These are phyloP conservation scores for Chrysina gloriosa DNA, from an alignment of 2,888 invertebrate species.

Conservation along the genomic window DNA sequence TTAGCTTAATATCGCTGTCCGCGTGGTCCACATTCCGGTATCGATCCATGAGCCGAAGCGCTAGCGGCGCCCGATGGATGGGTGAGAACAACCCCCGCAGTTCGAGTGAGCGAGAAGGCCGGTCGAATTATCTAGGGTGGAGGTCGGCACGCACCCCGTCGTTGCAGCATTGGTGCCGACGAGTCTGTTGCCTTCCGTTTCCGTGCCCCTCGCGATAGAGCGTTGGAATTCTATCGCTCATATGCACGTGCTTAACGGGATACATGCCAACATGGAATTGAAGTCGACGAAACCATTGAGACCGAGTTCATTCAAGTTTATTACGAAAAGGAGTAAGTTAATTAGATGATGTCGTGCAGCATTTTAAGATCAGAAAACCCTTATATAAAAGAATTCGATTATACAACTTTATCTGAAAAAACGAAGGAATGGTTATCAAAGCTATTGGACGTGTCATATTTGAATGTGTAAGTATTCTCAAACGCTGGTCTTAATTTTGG, in stretches of 20 bases:
- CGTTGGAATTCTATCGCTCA: constrained; percentile 15
- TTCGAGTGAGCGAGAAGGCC: constrained; percentile 39
- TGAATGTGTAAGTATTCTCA: too few species aligned
- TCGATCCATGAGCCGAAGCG: constrained; percentile 49
- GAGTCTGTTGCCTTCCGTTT: constrained; percentile 48
- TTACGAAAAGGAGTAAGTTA: constrained; percentile 22
- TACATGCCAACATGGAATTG: background rate
- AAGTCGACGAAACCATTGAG: constrained; percentile 15
- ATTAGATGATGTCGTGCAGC: constrained; percentile 8
- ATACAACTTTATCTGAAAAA: background rate
- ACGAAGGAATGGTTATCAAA: background rate
- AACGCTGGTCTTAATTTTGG: too few species aligned
- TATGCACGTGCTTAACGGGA: background rate
- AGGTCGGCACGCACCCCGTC: constrained; percentile 50
- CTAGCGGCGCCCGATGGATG: constrained; percentile 43
- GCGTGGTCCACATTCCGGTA: constrained; percentile 53
- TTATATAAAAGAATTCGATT: background rate
- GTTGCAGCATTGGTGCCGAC: constrained; percentile 52
- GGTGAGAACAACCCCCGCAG: constrained; percentile 39
- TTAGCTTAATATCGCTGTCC: constrained; percentile 44
- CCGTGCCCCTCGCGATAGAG: constrained; percentile 41
- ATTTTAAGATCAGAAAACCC: background rate
- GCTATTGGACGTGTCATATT: too few species aligned
- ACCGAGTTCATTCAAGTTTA: constrained; percentile 27
- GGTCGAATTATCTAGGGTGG: constrained; percentile 43